These are phyloP conservation scores for Amorpha juglandis DNA, from an alignment of 2,888 invertebrate genomes.

Conservation along the genomic window DNA sequence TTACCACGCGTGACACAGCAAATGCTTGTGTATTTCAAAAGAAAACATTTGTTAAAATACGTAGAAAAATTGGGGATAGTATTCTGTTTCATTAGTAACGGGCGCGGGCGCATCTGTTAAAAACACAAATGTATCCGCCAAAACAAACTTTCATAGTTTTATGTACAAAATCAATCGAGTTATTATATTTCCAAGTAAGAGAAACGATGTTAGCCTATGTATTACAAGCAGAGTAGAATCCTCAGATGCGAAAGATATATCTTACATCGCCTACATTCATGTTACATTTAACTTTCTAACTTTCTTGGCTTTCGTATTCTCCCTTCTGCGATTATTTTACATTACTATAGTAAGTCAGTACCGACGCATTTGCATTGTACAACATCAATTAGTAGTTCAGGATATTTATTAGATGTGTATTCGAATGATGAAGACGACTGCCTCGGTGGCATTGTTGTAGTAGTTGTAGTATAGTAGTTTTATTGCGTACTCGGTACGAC, in stretches of 20 bases:
- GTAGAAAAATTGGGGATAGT: background rate
- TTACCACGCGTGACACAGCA: conserved; percentile 6
- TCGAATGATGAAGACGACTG: no score
- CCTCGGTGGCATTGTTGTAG: no score
- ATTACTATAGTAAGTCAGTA: background rate
- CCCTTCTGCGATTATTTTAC: conserved; percentile 18
- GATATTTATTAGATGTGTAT: no score
- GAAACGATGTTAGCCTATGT: no score
- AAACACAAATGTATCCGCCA: background rate
- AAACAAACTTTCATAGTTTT: background rate
- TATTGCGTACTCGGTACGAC: no score
- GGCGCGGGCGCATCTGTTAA: background rate
- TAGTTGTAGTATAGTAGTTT: no score
- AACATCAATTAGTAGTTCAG: no score
- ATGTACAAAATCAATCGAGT: background rate
- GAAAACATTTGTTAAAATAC: conserved; percentile 10
- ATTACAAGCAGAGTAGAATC: background rate
- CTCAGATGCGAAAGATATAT: background rate
- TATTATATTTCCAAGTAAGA: background rate
- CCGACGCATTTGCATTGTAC: no score
- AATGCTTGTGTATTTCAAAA: conserved; percentile 6
- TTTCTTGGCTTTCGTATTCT: conserved; percentile 16
- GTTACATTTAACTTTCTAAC: conserved; percentile 22
- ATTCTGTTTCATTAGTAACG: background rate
- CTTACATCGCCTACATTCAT: conserved; percentile 11